Evolutionary conservation across 2,797 vertebrate species (phyloP), one percentile per base, ranked within the genome.

Genomic region (Halcyon chelicuti): DNA sequence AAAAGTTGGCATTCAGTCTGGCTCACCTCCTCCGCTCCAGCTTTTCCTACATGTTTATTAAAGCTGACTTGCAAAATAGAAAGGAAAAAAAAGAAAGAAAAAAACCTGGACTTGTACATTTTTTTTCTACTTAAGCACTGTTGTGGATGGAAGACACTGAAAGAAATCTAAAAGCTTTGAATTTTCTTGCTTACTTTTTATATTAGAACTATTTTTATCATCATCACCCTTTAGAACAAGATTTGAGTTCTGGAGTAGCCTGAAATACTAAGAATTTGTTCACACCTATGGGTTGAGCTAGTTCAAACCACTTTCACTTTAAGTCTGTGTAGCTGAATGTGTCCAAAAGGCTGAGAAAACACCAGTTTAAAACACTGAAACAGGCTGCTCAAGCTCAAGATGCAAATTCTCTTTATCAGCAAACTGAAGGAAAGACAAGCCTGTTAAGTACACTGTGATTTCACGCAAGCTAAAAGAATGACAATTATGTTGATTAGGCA

Each of bases 1-100:
- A 86, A 91, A 95, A 94, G 79, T n/a, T 76, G 63, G 51, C 0
- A 0, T 70, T 94, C n/a, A 51, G 33, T 51, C 66, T 51, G 47
- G 14, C n/a, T 86, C 22, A 6, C 62, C 54, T 63, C 33, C 33
- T 62, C 63, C 33, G 15, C 44, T 35, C 15, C 70, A 86, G 73
- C 33, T 90, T 88, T 91, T 83, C 70, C 76, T 70, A 93, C 3
- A 11, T 47, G 67, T 67, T 90, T 90, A 90, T 88, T 94, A 57
- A 87, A 95, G 40, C 3, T 92, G 76, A 78, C 66, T 81, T 86
- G 47, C 61, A 73, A 86, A 94, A 91, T 5, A 71, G 26, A 29
- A 58, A 57, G 14, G 25, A 72, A 72, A 26, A 52, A 60, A 29
- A 14, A 21, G 3, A 42, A 39, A 39, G 11, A 65, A 35, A 29